These are phyloP conservation scores for Eriocheir sinensis DNA, from an alignment of 1,140 invertebrate genomes.

Conservation along the genomic window DNA sequence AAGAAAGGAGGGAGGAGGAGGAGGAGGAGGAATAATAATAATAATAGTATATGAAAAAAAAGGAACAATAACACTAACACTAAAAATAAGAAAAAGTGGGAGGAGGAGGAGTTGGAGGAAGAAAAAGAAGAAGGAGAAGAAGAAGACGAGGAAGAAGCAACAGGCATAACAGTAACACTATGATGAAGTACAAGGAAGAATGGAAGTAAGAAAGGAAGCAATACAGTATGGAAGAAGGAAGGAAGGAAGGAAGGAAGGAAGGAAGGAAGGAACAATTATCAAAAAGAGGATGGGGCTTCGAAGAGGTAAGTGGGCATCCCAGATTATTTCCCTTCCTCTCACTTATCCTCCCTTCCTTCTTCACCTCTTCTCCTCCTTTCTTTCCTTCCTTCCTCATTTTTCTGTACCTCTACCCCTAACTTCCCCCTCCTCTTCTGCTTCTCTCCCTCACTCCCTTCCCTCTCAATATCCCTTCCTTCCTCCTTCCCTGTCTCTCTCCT, in stretches of 20 bases:
- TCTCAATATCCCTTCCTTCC: too few species aligned
- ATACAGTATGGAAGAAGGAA: not conserved
- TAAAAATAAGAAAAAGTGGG: not conserved
- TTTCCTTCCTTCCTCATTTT: too few species aligned
- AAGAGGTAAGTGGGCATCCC: not conserved
- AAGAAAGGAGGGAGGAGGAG: not conserved
- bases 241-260: not conserved
- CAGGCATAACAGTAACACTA: not conserved
- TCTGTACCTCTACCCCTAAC: too few species aligned
- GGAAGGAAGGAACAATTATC: not conserved
- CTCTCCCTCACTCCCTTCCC: too few species aligned
- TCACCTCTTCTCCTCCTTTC: too few species aligned
- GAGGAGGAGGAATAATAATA: not conserved
- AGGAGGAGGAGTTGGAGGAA: conserved; percentile 6
- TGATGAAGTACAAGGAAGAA: not conserved
- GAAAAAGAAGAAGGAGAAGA: not conserved
- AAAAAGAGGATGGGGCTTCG: not conserved
- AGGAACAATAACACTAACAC: too few species aligned
- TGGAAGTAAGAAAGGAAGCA: not conserved
- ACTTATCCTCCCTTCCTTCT: too few species aligned
- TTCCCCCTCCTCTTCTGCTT: too few species aligned
- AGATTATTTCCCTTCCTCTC: too few species aligned
- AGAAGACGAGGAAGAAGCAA: not conserved
- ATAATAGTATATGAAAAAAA: not conserved
- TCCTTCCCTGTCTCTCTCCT: too few species aligned